Evolutionary conservation across 2,888 invertebrate genomes (phyloP), one percentile per base, ranked within the genome.

Genomic region (Conchocele bisecta): DNA sequence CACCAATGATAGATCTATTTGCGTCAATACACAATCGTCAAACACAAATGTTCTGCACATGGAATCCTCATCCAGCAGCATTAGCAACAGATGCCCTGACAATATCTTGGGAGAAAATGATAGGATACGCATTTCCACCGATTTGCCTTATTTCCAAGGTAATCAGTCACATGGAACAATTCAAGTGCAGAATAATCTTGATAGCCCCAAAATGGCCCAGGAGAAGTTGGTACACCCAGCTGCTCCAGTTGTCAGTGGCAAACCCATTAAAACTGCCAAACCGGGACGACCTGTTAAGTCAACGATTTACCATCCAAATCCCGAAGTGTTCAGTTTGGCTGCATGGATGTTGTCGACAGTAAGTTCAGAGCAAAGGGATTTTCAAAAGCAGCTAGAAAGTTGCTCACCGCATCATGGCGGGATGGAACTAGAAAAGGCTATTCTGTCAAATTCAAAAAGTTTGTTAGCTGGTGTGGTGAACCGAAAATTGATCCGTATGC

Each of bases 281-380:
- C 5, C 13, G 15, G 5, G 57, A 35, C 31, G 48, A 61, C 31
- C 44, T 66, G n/a, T 39, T 63, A 17, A 11, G 41, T 13, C 75
- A 22, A 22, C 57, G 35, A 65, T 74, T 31, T 60, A 20, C 42
- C 69, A 74, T 46, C 69, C 69, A 17, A 42, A 59, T 33, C 69
- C 69, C 1, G 51, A 56, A 20, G 41, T 65, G 17, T 66, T 74
- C 60, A 64, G 54, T 15, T 53, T 74, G 26, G 58, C 61, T 46
- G 74, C 74, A 60, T 70, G 60, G 65, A 13, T 64, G 65, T 46
- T 74, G 56, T 74, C 69, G 28, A 69, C 65, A 28, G 46, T 61
- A 20, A 57, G 2, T 56, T 69, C 22, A 13, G 20, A 65, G 37
- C 58, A 53, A 44, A 51, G 51, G 68, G 69, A 2, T 60, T 74